Evolutionary conservation across 2,113 vertebrate species (phyloP), one percentile per base, ranked within the genome.

Genomic region (Bos indicus): DNA sequence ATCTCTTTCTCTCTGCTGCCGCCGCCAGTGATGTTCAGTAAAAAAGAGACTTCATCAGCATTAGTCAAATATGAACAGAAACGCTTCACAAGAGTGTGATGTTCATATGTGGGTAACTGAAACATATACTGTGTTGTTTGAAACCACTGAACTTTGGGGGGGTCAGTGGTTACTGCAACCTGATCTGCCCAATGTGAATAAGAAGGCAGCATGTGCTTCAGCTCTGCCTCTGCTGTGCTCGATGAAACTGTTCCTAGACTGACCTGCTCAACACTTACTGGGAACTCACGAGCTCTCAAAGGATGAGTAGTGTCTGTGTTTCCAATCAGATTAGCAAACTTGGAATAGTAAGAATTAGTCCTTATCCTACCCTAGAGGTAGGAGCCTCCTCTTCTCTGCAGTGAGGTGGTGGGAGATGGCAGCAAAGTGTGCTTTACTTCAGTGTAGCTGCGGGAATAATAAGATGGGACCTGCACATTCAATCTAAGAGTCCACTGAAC

Each of bases 391-490:
- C 5, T 88, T n/a, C 36, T 86, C 8, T 30, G 19, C 52, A 36
- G 3, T 28, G 83, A 93, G 26, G 5, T 52, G 19, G 15, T 51
- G 17, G n/a, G 19, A 85, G 7, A 7, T 23, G 17, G 51, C 21
- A 43, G 33, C 33, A 62, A 81, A 46, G 4, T 4, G 30, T 83
- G 16, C 8, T 87, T 54, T 59, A 26, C 25, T 48, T 89, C 59
- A 59, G 2, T 14, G 25, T 17, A 48, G n/a, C 30, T 60, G 5
- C 12, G 33, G 46, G 26, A 52, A 7, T 3, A 10, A 83, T 13
- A n/a, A 3, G 6, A 87, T 16, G n/a, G 5, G 6, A 7, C 11
- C 48, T 78, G 1, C 11, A 28, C 2, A 0, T 46, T 64, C 78
- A 54, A 0, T 54, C 19, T 17, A 59, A 12, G 25, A 60, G 7